Conservation (phyloP, 2,113 vertebrate species). For the Halcyon malimbica region DNA sequence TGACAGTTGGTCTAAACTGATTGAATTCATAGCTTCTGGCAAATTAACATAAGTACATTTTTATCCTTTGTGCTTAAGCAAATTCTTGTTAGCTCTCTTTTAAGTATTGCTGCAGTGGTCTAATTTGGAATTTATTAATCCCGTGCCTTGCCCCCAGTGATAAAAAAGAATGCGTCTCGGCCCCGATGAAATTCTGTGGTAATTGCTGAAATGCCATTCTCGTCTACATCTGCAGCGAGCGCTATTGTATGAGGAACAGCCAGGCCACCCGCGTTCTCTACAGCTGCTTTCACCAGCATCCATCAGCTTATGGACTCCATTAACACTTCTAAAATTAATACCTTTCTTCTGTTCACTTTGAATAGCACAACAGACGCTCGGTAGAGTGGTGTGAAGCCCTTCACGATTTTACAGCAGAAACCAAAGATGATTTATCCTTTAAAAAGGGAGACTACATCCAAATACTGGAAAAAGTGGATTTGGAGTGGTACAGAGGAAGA, state of each 20-base stretch:
- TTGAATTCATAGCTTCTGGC: background rate
- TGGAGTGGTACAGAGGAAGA: conserved; percentile 86
- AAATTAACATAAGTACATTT: background rate
- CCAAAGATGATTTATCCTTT: conserved; percentile 85
- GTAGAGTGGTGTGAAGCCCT: conserved; percentile 86
- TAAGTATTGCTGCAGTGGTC: background rate
- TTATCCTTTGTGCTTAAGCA: background rate
- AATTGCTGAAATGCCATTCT: conserved; percentile 20
- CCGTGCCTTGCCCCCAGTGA: background rate
- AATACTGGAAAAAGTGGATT: conserved; percentile 80
- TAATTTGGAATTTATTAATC: conserved; percentile 27
- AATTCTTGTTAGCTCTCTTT: background rate
- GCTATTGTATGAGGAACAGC: background rate
- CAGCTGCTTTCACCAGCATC: background rate
- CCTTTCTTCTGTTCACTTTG: conserved; percentile 42
- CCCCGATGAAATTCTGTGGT: background rate
- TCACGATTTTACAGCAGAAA: conserved; percentile 86
- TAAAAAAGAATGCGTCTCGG: background rate
- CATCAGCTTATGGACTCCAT: background rate
- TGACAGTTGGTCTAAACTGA: background rate
- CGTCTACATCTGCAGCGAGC: background rate
- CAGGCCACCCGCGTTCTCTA: background rate
- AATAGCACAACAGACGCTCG: conserved; percentile 47
- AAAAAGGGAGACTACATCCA: conserved; percentile 86
- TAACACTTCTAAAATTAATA: background rate